A percentile compares a stretch with the other conserved stretches of the same genome.
Evolutionary conservation across 53 echinoderm and acorn worm genomes (phyloP).

Genomic region (Paelopatides confundens): DNA sequence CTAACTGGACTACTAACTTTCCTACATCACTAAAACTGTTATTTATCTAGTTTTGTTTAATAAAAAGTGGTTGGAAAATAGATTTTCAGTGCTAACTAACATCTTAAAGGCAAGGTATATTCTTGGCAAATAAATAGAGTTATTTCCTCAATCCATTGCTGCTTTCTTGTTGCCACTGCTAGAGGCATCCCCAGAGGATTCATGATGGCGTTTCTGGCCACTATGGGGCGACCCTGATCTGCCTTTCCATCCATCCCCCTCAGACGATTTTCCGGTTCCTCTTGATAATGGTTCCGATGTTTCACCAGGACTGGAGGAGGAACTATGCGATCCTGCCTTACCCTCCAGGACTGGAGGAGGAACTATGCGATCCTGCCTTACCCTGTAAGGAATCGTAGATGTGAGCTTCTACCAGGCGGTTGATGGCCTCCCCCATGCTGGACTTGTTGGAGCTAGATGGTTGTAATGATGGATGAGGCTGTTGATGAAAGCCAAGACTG

Average conservation of each 20-base stretch:
- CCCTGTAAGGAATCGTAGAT: constrained; percentile 84
- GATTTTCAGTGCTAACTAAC: constrained; percentile 48
- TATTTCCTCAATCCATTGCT: constrained; percentile 25
- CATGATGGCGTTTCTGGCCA: constrained; percentile 22
- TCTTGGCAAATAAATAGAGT: constrained; percentile 19
- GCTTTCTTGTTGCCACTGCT: constrained; percentile 11
- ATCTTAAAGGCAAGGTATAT: constrained; percentile 52
- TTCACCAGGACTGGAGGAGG: constrained; percentile 29
- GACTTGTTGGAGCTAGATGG: constrained; percentile 73
- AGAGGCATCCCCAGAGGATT: background rate
- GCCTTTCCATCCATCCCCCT: background rate
- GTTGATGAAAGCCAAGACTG: constrained; percentile 72
- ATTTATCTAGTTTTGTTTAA: background rate
- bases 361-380: constrained; percentile 57
- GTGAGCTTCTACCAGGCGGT: constrained; percentile 95
- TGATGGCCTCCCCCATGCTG: constrained; percentile 90
- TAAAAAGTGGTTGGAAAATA: constrained; percentile 25
- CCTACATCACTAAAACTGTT: background rate
- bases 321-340: constrained; percentile 57
- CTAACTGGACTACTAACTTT: background rate
- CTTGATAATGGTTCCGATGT: constrained; percentile 8
- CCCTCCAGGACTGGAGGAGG: constrained; percentile 44
- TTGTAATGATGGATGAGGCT: constrained; percentile 57
- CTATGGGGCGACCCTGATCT: constrained; percentile 14
- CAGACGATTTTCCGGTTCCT: background rate